Percentiles rank a stretch among this genome's conserved stretches.
phyloP scores from a whole-genome alignment of 2,888 invertebrate genomes.

The Parnassius glacialis region DNA sequence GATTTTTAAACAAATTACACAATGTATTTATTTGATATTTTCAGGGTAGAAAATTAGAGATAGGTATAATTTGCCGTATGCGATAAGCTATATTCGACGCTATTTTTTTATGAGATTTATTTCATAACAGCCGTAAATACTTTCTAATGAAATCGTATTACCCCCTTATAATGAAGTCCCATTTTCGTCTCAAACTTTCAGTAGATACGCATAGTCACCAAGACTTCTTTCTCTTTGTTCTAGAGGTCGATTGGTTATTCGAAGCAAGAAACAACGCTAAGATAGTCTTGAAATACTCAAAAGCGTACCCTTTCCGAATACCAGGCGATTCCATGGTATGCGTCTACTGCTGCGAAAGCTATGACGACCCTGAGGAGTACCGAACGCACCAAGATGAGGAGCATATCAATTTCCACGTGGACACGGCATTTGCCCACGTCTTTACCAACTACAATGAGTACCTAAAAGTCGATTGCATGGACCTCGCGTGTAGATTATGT shows the following conservation, averaged over 20 bases:
- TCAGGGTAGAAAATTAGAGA: too few species aligned
- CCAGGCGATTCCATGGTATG: constrained; percentile 57
- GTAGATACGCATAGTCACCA: constrained; percentile 34
- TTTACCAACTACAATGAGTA: constrained; percentile 37
- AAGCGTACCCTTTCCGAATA: constrained; percentile 62
- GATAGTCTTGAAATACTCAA: constrained; percentile 56
- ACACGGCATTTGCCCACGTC: constrained; percentile 47
- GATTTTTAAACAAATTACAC: too few species aligned
- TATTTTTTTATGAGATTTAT: too few species aligned
- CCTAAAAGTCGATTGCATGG: constrained; percentile 53
- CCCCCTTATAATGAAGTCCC: not conserved
- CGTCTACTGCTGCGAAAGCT: constrained; percentile 57
- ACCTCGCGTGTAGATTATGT: constrained; percentile 54
- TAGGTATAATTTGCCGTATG: too few species aligned
- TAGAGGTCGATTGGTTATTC: constrained; percentile 59
- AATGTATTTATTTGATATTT: too few species aligned
- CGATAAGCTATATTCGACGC: too few species aligned
- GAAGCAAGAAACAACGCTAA: constrained; percentile 61
- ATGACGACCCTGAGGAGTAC: constrained; percentile 47
- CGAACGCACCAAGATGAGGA: constrained; percentile 52
- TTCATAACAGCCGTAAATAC: too few species aligned
- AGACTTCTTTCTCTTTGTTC: constrained; percentile 59
- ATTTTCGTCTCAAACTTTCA: constrained; percentile 22
- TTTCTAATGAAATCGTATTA: too few species aligned
- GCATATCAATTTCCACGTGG: constrained; percentile 46